A percentile compares a stretch with the other conserved stretches of the same genome.
Evolutionary conservation across 2,797 vertebrate genomes (phyloP).

Genomic region (Lophius americanus): DNA sequence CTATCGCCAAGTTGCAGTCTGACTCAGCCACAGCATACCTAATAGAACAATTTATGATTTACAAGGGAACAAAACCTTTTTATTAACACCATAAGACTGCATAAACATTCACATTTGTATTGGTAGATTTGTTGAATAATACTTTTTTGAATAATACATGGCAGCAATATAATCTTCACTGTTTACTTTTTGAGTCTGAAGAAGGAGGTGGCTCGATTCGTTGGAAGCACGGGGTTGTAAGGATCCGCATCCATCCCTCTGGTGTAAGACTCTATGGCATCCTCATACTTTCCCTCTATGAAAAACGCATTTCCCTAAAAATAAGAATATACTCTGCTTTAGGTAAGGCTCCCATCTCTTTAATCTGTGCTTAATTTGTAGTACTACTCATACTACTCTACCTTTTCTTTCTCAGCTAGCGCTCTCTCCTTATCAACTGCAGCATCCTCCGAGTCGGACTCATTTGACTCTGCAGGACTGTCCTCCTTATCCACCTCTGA

Average conservation of each 20-base stretch:
- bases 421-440: constrained; percentile 84
- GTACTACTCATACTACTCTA: not conserved
- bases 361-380: not conserved
- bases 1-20: constrained; percentile 94
- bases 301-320: constrained; percentile 91
- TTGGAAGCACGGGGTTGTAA: constrained; percentile 91
- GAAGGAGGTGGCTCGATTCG: constrained; percentile 92
- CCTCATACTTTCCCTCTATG: constrained; percentile 91
- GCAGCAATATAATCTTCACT: not conserved
- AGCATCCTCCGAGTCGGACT: constrained; percentile 91
- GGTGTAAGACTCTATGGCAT: constrained; percentile 93
- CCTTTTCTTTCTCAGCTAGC: constrained; percentile 89
- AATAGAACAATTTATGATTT: not conserved
- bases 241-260: constrained; percentile 92
- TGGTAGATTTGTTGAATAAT: not conserved
- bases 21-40: constrained; percentile 96
- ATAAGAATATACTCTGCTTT: not conserved
- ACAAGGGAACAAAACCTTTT: not conserved
- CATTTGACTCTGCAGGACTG: constrained; percentile 86
- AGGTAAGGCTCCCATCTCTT: not conserved
- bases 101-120: no score
- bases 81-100: not conserved
- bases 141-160: not conserved
- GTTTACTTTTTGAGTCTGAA: constrained; percentile 91
- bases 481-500: constrained; percentile 91